Evolutionary conservation across 2,113 vertebrate genomes (phyloP), one percentile per base, ranked within the genome.

Genomic region (Vulpes lagopus): DNA sequence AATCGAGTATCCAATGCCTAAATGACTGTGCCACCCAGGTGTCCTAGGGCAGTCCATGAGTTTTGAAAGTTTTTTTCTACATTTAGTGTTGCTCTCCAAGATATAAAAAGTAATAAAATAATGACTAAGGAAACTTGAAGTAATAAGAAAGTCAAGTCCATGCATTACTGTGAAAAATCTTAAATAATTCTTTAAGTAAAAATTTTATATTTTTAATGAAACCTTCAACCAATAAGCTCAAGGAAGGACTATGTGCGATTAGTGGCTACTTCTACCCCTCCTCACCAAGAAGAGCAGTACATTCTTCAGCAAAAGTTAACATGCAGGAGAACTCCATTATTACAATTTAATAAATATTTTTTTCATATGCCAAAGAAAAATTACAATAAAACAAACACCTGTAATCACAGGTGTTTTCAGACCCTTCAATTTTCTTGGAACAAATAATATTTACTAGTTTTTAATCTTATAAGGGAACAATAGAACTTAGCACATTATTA

Each of bases 31-130:
- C 17, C 32, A 16, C 20, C 17, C 67, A 6, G 12, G 32, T 69
- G 8, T 69, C 32, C 32, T 25, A 69, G 76, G 62, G 57, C 89
- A 59, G 9, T 89, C 23, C 25, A 80, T 94, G 69, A 81, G 74
- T 97, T 96, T 96, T 94, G 62, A 69, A 81, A 3, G 1, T 71
- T 0, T 53, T 86, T 1, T 91, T 81, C 30, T 89, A 85, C 76
- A n/a, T 60, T 23, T 60, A 96, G 92, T 9, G 7, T 35, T 30
- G 20, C 4, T 85, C 14, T 59, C 19, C 43, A 73, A n/a, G 60
- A 16, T 62, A 62, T 19, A 67, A 92, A 97, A 97, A 38, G 23
- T 97, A 53, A 87, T 60, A 73, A 84, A 92, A 91, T 86, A 64
- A 32, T 73, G 92, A 78, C 60, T 67, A 94, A 19, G 49, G 15